Conservation (phyloP, 2,113 vertebrate genomes). For the Kryptolebias marmoratus region DNA sequence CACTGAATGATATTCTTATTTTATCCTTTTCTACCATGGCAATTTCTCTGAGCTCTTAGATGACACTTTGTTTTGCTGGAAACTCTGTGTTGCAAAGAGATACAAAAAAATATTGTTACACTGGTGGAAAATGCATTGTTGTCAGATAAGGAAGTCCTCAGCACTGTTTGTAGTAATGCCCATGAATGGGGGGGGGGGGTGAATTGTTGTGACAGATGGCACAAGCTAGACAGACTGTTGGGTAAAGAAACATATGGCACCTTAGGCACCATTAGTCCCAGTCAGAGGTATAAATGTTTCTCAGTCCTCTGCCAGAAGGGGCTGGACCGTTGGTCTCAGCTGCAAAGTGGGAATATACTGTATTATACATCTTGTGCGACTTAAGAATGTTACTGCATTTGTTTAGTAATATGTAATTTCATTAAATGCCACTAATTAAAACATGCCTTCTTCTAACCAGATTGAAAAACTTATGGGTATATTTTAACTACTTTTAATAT, state of each 20-base stretch:
- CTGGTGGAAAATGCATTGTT: constrained; percentile 13
- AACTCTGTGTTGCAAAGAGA: not conserved
- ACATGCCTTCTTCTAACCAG: too few relatives aligned
- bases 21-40: not conserved
- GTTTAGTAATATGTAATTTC: too few relatives aligned
- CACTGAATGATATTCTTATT: not conserved
- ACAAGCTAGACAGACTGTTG: constrained; percentile 42
- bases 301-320: constrained; percentile 44
- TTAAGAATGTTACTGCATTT: too few relatives aligned
- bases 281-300: constrained; percentile 58
- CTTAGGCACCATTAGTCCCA: constrained; percentile 48
- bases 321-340: constrained; percentile 9
- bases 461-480: too few relatives aligned
- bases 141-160: constrained; percentile 37
- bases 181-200: constrained; percentile 16
- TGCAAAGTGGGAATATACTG: constrained; percentile 10
- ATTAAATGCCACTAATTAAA: too few relatives aligned
- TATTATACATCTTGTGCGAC: not conserved
- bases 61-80: too few relatives aligned
- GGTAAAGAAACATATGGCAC: constrained; percentile 71
- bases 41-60: not conserved
- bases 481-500: too few relatives aligned
- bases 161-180: constrained; percentile 21
- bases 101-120: not conserved
- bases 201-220: constrained; percentile 68